These are phyloP conservation scores for Stigmatopora argus DNA, from an alignment of 2,113 vertebrate species.

Conservation along the genomic window DNA sequence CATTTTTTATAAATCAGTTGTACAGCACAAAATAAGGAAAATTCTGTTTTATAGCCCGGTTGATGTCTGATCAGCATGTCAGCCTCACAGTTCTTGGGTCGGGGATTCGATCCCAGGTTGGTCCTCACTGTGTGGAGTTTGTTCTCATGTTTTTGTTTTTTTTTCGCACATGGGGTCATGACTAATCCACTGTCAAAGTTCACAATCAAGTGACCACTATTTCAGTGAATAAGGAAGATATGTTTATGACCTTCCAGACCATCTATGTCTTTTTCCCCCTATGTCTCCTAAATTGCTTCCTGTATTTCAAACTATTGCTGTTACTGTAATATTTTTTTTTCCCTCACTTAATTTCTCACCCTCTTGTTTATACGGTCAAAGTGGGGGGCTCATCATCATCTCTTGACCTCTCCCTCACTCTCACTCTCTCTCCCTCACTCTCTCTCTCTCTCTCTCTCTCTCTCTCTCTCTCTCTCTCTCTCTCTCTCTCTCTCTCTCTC, in stretches of 20 bases:
- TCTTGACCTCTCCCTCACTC: slow-evolving; percentile 18
- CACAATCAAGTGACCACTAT: no score
- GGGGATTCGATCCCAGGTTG: no score
- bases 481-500: neutral
- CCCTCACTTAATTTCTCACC: slow-evolving; percentile 9
- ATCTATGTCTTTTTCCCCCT: neutral
- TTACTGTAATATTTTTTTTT: neutral
- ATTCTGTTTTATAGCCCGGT: no score
- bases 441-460: slow-evolving; percentile 5
- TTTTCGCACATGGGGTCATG: no score
- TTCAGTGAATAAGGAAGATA: no score
- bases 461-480: slow-evolving; percentile 24
- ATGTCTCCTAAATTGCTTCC: neutral
- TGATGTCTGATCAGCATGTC: no score
- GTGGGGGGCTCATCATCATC: slow-evolving; percentile 33
- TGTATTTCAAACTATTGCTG: slow-evolving; percentile 3
- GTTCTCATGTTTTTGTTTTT: no score
- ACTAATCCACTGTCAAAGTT: no score
- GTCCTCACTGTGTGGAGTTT: no score
- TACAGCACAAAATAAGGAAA: no score
- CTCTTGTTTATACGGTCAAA: slow-evolving; percentile 38
- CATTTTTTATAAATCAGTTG: no score
- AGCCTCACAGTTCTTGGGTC: no score
- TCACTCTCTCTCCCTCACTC: neutral
- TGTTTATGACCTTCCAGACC: slow-evolving; percentile 2